Percentiles rank a stretch among this genome's conserved stretches.
phyloP scores from a whole-genome alignment of 2,797 vertebrate genomes.

The Allobates femoralis region DNA sequence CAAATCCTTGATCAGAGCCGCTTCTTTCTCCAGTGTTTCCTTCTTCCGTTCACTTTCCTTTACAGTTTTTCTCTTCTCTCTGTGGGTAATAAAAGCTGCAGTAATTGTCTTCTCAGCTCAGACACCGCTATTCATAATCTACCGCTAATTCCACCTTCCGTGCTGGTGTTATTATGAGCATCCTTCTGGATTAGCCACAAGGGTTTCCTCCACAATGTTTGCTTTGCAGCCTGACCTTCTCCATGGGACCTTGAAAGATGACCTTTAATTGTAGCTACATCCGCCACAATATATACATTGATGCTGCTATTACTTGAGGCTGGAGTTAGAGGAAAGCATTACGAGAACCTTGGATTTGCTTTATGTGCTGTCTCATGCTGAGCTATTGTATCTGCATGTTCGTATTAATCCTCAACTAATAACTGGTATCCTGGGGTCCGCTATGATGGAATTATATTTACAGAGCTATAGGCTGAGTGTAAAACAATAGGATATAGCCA shows the following conservation, averaged over 20 bases:
- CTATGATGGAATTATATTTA: constrained; percentile 2
- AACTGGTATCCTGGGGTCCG: constrained; percentile 31
- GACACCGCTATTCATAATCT: constrained; percentile 3
- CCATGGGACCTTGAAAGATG: background rate
- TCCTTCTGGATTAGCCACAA: constrained; percentile 2
- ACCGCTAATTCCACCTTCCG: background rate
- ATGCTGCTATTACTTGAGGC: background rate
- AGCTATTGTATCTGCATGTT: constrained; percentile 17
- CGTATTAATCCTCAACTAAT: constrained; percentile 50
- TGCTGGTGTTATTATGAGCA: background rate
- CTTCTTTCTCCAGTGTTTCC: constrained; percentile 14
- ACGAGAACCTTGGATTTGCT: constrained; percentile 12
- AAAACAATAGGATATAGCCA: background rate
- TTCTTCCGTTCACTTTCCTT: background rate
- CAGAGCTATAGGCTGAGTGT: background rate
- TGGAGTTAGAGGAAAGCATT: constrained; percentile 15
- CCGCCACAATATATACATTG: background rate
- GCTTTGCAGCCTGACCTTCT: background rate
- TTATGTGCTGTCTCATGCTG: constrained; percentile 3
- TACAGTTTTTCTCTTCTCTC: background rate
- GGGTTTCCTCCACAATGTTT: constrained; percentile 7
- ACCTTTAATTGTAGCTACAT: constrained; percentile 10
- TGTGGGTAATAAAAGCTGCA: constrained; percentile 4
- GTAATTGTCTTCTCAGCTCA: background rate
- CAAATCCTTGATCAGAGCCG: constrained; percentile 37